A percentile compares a stretch with the other conserved stretches of the same genome.
These are phyloP conservation scores for Macropis europaea DNA, from an alignment of 2,888 invertebrate species.

Conservation along the genomic window DNA sequence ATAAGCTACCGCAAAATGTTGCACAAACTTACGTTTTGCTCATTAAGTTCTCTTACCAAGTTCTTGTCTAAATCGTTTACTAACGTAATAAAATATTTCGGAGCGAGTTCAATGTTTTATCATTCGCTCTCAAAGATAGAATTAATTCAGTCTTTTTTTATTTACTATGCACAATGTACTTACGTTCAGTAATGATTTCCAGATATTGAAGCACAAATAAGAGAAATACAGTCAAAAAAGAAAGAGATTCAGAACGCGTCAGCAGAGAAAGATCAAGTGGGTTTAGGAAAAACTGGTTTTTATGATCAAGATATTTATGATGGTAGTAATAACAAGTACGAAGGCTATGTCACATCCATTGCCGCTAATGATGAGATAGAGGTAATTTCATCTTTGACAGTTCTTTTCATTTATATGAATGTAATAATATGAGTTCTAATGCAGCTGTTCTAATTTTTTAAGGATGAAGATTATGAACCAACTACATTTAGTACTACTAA, in stretches of 20 bases:
- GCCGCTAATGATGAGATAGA: slow-evolving; percentile 97
- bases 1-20: not conserved
- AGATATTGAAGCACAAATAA: slow-evolving; percentile 98
- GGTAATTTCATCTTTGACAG: slow-evolving; percentile 68
- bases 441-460: slow-evolving; percentile 50
- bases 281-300: slow-evolving; percentile 89
- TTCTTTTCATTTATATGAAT: slow-evolving; percentile 1
- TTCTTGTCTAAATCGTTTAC: too few species aligned
- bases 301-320: slow-evolving; percentile 98
- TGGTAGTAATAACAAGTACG: slow-evolving; percentile 89
- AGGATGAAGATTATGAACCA: slow-evolving; percentile 94
- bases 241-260: slow-evolving; percentile 86
- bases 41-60: too few species aligned
- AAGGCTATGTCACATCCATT: slow-evolving; percentile 97
- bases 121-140: too few species aligned
- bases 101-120: too few species aligned
- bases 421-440: not conserved
- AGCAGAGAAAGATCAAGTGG: slow-evolving; percentile 88
- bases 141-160: not conserved
- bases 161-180: not conserved
- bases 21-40: not conserved
- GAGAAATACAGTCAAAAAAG: slow-evolving; percentile 94
- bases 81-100: too few species aligned
- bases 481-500: slow-evolving; percentile 86
- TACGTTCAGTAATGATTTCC: slow-evolving; percentile 56